Evolutionary conservation across 2,113 vertebrate species (phyloP).

Genomic region (Guaruba guarouba): DNA sequence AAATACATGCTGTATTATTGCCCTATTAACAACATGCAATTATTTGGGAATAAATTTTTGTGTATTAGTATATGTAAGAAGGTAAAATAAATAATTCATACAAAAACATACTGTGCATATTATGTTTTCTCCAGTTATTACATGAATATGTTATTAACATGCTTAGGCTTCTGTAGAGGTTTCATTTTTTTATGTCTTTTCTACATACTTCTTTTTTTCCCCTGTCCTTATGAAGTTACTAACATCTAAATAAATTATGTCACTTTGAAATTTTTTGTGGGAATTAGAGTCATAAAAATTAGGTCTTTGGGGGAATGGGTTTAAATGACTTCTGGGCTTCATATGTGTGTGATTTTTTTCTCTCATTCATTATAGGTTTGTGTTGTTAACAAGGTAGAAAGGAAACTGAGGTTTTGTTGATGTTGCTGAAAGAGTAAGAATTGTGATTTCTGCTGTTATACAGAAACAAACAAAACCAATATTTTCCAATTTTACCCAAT

Average conservation of each 20-base stretch:
- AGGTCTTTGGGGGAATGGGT: not conserved
- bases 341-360: slow-evolving; percentile 20
- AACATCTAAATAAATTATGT: slow-evolving; percentile 48
- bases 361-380: not conserved
- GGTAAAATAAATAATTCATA: slow-evolving; percentile 49
- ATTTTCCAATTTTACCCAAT: not conserved
- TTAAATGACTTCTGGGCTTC: slow-evolving; percentile 15
- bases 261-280: slow-evolving; percentile 15
- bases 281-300: slow-evolving; percentile 37
- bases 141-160: slow-evolving; percentile 33
- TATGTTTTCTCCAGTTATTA: slow-evolving; percentile 30
- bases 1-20: not conserved
- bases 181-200: slow-evolving; percentile 55
- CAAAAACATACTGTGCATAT: slow-evolving; percentile 25
- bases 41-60: not conserved
- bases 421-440: not conserved
- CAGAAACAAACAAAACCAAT: not conserved
- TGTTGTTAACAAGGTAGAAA: not conserved
- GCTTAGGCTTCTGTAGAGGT: not conserved
- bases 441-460: not conserved
- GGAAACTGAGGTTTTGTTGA: not conserved
- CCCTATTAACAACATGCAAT: not conserved
- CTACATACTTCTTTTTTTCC: not conserved
- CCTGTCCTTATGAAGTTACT: not conserved
- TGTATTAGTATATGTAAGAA: not conserved